phyloP scores from a whole-genome alignment of 1,140 invertebrate species.

The Bicyclus anynana region DNA sequence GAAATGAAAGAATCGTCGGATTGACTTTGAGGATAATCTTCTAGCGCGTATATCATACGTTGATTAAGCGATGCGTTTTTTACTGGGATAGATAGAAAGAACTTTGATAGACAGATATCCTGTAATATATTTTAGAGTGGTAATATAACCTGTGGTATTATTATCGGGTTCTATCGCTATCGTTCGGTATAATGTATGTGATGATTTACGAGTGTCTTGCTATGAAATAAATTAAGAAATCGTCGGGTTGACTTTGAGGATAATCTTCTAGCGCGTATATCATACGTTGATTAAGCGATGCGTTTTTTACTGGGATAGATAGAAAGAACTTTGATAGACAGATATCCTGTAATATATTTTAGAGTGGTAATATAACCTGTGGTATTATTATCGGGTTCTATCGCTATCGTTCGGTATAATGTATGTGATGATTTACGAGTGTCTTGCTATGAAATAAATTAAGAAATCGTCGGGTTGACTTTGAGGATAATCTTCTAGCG shows the following conservation, averaged over 20 bases:
- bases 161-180: conserved; percentile 23
- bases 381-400: conserved; percentile 24
- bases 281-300: background rate
- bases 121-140: no score
- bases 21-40: background rate
- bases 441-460: conserved; percentile 6
- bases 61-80: background rate
- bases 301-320: no score
- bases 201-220: conserved; percentile 18
- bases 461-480: background rate
- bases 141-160: no score
- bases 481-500: background rate
- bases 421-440: conserved; percentile 20
- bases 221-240: background rate
- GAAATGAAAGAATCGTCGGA: conserved; percentile 1
- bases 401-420: conserved; percentile 18
- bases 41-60: background rate
- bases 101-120: no score
- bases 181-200: conserved; percentile 16
- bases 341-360: no score
- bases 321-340: no score
- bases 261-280: background rate
- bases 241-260: background rate
- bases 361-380: no score
- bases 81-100: no score